phyloP scores from a whole-genome alignment of 2,113 vertebrate species.

The Ranitomeya imitator region DNA sequence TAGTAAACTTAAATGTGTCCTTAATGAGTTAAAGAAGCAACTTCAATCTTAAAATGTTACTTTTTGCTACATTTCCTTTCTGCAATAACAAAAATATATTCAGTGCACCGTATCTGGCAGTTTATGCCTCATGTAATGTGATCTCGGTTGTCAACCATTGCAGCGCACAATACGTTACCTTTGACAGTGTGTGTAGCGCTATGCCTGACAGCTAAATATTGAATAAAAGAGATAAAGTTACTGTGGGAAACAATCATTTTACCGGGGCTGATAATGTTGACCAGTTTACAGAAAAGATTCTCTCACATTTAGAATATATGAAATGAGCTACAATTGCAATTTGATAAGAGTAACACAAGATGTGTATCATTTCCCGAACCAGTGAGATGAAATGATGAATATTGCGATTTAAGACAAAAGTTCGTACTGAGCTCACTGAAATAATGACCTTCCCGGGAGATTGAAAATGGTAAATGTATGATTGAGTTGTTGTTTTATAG shows the following conservation, averaged over 20 bases:
- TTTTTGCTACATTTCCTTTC: conserved; percentile 9
- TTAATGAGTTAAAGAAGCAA: not conserved
- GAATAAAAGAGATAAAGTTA: conserved; percentile 38
- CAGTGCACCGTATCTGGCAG: not conserved
- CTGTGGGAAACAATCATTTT: conserved; percentile 39
- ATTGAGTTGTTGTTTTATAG: conserved; percentile 46
- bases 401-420: conserved; percentile 42
- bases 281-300: conserved; percentile 37
- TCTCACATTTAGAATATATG: conserved; percentile 39
- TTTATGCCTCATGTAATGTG: not conserved
- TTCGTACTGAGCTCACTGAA: conserved; percentile 19
- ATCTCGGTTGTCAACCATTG: conserved; percentile 18
- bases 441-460: conserved; percentile 48
- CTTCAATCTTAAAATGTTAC: not conserved
- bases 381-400: conserved; percentile 43
- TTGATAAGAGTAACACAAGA: conserved; percentile 47
- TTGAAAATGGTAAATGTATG: conserved; percentile 42
- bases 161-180: not conserved
- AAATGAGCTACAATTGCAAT: conserved; percentile 46
- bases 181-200: conserved; percentile 2
- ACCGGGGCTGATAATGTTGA: conserved; percentile 41
- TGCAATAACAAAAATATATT: not conserved
- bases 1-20: too few relatives aligned
- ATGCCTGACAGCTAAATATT: conserved; percentile 42
- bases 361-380: conserved; percentile 40